Evolutionary conservation across 2,888 invertebrate genomes (phyloP).

Genomic region (Hecatera dysodea): DNA sequence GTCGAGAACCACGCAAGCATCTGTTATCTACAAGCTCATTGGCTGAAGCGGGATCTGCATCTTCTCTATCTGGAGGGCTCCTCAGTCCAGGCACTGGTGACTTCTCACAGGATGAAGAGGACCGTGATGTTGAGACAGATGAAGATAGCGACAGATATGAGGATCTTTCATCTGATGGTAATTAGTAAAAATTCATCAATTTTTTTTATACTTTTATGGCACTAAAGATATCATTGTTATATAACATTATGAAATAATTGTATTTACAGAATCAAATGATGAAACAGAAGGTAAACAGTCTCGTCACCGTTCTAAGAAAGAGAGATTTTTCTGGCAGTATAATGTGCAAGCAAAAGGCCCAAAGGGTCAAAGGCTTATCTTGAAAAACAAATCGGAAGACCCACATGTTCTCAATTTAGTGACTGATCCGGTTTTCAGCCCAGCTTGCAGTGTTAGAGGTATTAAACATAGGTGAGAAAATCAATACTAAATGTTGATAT

Average conservation of each 20-base stretch:
- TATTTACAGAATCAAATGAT: conserved; percentile 91
- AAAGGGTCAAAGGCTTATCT: conserved; percentile 97
- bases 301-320: conserved; percentile 92
- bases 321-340: conserved; percentile 99
- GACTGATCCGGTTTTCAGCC: conserved; percentile 99
- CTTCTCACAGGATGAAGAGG: conserved; percentile 96
- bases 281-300: conserved; percentile 89
- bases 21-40: conserved; percentile 95
- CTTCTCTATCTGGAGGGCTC: conserved; percentile 95
- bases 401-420: conserved; percentile 97
- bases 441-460: conserved; percentile 96
- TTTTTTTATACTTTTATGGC: not conserved
- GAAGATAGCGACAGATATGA: conserved; percentile 97
- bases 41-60: conserved; percentile 96
- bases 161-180: conserved; percentile 95
- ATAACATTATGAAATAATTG: conserved; percentile 23
- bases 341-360: conserved; percentile 99
- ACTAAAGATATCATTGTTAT: not conserved
- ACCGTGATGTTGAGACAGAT: conserved; percentile 93
- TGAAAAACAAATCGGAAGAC: conserved; percentile 96
- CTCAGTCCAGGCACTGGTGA: conserved; percentile 95
- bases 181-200: conserved; percentile 7
- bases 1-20: conserved; percentile 96
- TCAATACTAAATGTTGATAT: not conserved
- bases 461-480: conserved; percentile 94